Evolutionary conservation across 37 sponge, comb jelly and placozoan genomes (phyloP), one percentile per base, ranked within the genome.

Genomic region (Geodia barretti): DNA sequence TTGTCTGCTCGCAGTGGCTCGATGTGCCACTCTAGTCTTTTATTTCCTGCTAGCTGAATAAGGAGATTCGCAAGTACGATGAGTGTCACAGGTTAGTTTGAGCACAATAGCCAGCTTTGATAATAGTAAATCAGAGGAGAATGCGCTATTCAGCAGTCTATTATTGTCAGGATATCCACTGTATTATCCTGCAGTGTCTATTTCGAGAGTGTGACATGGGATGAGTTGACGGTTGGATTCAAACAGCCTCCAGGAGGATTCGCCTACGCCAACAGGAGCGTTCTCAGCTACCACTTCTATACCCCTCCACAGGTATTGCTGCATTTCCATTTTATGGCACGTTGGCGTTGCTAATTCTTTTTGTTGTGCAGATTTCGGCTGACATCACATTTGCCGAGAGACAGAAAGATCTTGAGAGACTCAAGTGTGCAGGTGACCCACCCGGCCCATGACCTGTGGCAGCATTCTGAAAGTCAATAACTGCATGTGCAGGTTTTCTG

Each of bases 171-270:
- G 61, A 2, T 28, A 28, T 3, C 61, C 30, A 9, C 8, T 21
- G 32, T 76, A 38, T 47, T 1, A 35, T 1, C 4, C 24, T 82
- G 20, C 60, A 92, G 93, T 73, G 74, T 92, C 34, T 92, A 73
- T 74, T 95, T 95, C 83, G 92, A 90, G 82, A 70, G 86, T 65
- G 85, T 95, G 25, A 95, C 95, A 9, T 91, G 91, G 91, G 95
- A 85, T 47, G 86, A 91, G 43, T 30, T 76, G 42, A 82, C 80
- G 5, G 88, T 82, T 37, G 97, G 97, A 37, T 92, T 96, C 83
- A 89, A 90, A 33, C 47, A 70, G 30, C 91, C 92, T 4, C 97
- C 97, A 41, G 93, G 93, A 37, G 97, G 97, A 9, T 25, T 35
- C 3, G 86, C 71, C 8, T 92, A 90, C 62, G 47, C 70, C 28